phyloP scores from a whole-genome alignment of 2,888 invertebrate species.

The Oeneis ivallda region DNA sequence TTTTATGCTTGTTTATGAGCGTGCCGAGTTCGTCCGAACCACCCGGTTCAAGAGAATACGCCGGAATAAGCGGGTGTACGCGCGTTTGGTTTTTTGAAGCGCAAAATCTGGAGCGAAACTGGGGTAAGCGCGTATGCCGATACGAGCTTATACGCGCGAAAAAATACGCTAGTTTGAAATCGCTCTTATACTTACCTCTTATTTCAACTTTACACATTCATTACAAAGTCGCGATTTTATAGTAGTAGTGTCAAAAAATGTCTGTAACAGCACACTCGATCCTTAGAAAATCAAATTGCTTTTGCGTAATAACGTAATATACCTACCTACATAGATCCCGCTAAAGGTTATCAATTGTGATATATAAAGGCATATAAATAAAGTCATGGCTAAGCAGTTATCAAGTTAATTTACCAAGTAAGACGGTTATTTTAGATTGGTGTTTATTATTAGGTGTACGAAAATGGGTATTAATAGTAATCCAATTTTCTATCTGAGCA shows the following conservation, averaged over 20 bases:
- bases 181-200: too few species aligned
- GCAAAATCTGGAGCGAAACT: too few species aligned
- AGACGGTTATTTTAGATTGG: constrained; percentile 15
- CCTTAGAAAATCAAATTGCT: constrained; percentile 34
- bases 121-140: too few species aligned
- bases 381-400: constrained; percentile 64
- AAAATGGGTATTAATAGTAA: constrained; percentile 29
- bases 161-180: too few species aligned
- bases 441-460: constrained; percentile 3
- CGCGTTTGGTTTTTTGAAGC: too few species aligned
- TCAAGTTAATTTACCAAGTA: constrained; percentile 40
- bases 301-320: constrained; percentile 39
- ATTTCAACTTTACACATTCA: too few species aligned
- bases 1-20: too few species aligned
- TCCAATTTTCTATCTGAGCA: constrained; percentile 32
- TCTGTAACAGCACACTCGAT: constrained; percentile 1
- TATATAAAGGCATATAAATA: constrained; percentile 51
- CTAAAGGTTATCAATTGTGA: constrained; percentile 67
- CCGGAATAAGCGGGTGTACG: too few species aligned
- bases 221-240: too few species aligned
- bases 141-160: too few species aligned
- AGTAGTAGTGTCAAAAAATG: background rate
- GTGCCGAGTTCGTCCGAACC: too few species aligned
- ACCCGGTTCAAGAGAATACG: too few species aligned
- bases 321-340: constrained; percentile 26